Conservation (phyloP, 2,888 invertebrate species). For the Troilus luridus region DNA sequence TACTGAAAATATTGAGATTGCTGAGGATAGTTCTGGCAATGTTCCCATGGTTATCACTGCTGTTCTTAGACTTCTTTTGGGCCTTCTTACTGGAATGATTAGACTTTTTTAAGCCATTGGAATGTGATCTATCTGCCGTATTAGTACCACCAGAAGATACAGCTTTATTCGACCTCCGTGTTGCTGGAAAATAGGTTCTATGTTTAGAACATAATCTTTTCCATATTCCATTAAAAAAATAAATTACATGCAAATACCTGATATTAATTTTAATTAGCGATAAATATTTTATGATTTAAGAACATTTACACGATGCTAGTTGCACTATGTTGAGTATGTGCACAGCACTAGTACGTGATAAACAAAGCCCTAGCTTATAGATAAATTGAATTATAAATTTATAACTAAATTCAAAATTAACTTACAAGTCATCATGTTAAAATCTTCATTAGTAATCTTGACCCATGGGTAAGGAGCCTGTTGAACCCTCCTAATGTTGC, state of each 20-base stretch:
- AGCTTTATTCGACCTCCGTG: constrained; percentile 27
- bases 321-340: too few relatives aligned
- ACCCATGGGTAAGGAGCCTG: constrained; percentile 89
- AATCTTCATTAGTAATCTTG: constrained; percentile 74
- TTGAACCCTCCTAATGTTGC: constrained; percentile 81
- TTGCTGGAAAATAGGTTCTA: not conserved
- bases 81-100: constrained; percentile 69
- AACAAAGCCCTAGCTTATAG: not conserved
- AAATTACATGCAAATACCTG: too few relatives aligned
- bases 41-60: constrained; percentile 74
- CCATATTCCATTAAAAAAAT: not conserved
- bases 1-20: constrained; percentile 87
- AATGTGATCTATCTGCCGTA: not conserved
- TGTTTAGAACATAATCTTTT: not conserved
- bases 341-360: too few relatives aligned
- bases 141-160: not conserved
- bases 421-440: constrained; percentile 69
- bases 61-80: constrained; percentile 70
- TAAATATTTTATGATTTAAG: too few relatives aligned
- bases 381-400: not conserved
- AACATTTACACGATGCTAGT: too few relatives aligned
- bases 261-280: too few relatives aligned
- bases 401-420: constrained; percentile 31
- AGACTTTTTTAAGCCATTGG: constrained; percentile 50
- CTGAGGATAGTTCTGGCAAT: constrained; percentile 84